Percentiles rank a stretch among this genome's conserved stretches.
phyloP scores from a whole-genome alignment of 2,797 vertebrate genomes.

The Halcyon smyrnensis region DNA sequence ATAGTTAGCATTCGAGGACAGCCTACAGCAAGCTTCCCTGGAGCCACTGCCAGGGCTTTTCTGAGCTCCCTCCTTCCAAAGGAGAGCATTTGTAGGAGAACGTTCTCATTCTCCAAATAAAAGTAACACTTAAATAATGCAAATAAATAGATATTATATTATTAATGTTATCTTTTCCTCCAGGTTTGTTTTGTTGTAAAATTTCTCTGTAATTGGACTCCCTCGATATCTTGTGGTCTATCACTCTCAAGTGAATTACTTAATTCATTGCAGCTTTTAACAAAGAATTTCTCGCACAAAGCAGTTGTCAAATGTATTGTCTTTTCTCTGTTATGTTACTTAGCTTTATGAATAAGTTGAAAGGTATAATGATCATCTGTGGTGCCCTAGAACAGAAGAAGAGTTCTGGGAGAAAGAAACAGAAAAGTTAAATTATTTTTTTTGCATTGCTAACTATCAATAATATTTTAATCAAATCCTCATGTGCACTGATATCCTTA shows the following conservation, averaged over 20 bases:
- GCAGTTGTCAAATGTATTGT: not conserved
- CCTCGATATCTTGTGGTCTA: not conserved
- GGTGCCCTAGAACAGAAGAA: not conserved
- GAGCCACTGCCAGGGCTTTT: not conserved
- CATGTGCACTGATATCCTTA: not conserved
- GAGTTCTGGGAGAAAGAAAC: not conserved
- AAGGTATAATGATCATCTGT: not conserved
- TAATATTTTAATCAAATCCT: not conserved
- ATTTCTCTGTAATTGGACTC: not conserved
- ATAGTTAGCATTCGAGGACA: not conserved
- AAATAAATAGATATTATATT: not conserved
- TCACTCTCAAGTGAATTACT: not conserved
- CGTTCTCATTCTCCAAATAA: not conserved
- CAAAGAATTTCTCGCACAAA: not conserved
- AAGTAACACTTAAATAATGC: not conserved
- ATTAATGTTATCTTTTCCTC: not conserved
- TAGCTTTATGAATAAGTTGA: slow-evolving; percentile 14
- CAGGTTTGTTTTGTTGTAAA: not conserved
- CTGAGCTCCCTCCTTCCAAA: not conserved
- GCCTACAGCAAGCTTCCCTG: not conserved
- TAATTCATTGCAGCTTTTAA: slow-evolving; percentile 6
- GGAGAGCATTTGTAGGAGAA: not conserved
- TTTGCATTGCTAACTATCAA: not conserved
- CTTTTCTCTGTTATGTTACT: not conserved
- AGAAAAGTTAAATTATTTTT: not conserved